Evolutionary conservation across 2,797 vertebrate genomes (phyloP).

Genomic region (Loriculus beryllinus): DNA sequence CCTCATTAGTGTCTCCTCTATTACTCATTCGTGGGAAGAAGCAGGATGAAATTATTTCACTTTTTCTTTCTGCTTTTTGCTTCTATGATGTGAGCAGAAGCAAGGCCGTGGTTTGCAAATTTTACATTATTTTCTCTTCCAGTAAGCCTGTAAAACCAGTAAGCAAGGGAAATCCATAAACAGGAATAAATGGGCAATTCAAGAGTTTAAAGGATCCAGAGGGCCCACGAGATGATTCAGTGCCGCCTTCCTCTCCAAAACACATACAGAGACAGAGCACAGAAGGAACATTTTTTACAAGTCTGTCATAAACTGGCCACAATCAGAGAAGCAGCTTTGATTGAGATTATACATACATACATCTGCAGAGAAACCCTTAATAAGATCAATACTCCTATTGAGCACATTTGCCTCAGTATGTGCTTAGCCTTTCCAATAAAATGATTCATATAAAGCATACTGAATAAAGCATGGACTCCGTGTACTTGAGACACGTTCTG

Average conservation of each 20-base stretch:
- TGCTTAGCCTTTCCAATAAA: slow-evolving; percentile 1
- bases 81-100: background rate
- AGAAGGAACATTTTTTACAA: background rate
- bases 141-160: background rate
- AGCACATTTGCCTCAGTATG: background rate
- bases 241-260: background rate
- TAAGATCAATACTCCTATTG: slow-evolving; percentile 13
- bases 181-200: background rate
- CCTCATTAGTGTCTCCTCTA: slow-evolving; percentile 14
- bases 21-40: background rate
- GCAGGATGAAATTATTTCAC: background rate
- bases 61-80: slow-evolving; percentile 16
- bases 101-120: background rate
- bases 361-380: background rate
- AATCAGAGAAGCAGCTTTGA: background rate
- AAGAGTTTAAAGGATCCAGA: background rate
- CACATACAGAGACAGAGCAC: fast-evolving
- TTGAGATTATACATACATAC: background rate
- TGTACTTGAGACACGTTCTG: background rate
- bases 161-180: background rate
- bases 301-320: background rate
- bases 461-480: background rate
- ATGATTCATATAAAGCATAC: background rate
- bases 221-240: background rate
- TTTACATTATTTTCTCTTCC: background rate